Conservation (phyloP, 2,888 invertebrate genomes). For the Gibbula magus region DNA sequence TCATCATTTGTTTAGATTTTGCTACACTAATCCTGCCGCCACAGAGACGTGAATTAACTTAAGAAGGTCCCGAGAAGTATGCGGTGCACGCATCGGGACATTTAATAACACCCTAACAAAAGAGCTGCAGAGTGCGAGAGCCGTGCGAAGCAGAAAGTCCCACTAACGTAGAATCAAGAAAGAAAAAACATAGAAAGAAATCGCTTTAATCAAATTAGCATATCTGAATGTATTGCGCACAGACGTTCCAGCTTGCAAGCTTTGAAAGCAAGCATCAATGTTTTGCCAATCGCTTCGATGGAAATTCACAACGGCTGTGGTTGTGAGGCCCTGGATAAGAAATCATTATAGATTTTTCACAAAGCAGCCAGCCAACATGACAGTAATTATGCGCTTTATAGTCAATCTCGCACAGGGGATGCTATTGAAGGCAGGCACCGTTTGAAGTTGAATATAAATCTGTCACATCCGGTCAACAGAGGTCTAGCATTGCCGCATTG, state of each 20-base stretch:
- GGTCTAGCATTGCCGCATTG: background rate
- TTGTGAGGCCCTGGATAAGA: background rate
- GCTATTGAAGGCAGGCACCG: background rate
- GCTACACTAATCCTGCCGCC: too few relatives aligned
- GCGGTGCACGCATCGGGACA: too few relatives aligned
- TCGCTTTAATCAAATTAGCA: too few relatives aligned
- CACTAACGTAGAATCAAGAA: too few relatives aligned
- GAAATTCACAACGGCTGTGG: background rate
- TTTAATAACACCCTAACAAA: too few relatives aligned
- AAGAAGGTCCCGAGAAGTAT: too few relatives aligned
- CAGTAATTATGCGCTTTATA: conserved; percentile 13
- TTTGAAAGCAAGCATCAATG: background rate
- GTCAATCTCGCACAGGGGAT: background rate
- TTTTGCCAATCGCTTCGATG: background rate
- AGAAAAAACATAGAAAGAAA: too few relatives aligned
- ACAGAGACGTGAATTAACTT: too few relatives aligned
- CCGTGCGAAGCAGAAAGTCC: too few relatives aligned
- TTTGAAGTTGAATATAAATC: conserved; percentile 8
- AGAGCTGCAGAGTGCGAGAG: too few relatives aligned
- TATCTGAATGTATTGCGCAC: too few relatives aligned
- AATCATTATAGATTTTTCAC: conserved; percentile 8
- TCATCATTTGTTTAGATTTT: too few relatives aligned
- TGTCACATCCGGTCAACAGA: background rate
- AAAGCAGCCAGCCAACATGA: conserved; percentile 6
- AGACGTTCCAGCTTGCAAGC: background rate